Conservation (phyloP, 2,888 invertebrate species). For the Sialis lutaria region DNA sequence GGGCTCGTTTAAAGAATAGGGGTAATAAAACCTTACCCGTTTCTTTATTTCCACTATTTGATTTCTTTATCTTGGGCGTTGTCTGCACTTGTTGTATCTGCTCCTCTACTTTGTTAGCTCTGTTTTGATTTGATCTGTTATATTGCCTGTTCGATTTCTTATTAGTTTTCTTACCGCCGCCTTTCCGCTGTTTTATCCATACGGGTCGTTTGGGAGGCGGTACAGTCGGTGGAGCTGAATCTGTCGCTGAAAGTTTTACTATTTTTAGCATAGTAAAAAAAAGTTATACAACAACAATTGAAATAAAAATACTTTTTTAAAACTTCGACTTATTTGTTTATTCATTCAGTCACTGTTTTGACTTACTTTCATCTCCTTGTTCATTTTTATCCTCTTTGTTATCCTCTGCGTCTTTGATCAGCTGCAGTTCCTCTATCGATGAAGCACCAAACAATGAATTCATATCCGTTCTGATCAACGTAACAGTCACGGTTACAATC, state of each 20-base stretch:
- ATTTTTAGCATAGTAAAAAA: constrained; percentile 14
- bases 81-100: constrained; percentile 14
- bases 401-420: constrained; percentile 25
- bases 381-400: constrained; percentile 37
- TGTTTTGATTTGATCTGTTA: constrained; percentile 20
- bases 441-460: constrained; percentile 67
- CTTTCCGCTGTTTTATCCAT: constrained; percentile 62
- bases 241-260: constrained; percentile 6
- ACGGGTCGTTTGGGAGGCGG: constrained; percentile 50
- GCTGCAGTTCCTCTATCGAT: constrained; percentile 44
- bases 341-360: background rate
- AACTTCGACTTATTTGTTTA: too few species aligned
- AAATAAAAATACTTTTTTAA: too few species aligned
- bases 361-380: constrained; percentile 21
- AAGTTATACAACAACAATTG: too few species aligned
- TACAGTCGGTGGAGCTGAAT: constrained; percentile 19
- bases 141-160: constrained; percentile 27
- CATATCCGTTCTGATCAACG: constrained; percentile 67
- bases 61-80: background rate
- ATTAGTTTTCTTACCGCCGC: constrained; percentile 39
- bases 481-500: constrained; percentile 93
- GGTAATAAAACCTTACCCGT: background rate
- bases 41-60: background rate
- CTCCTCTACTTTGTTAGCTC: constrained; percentile 17
- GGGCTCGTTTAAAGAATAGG: too few species aligned